phyloP scores from a whole-genome alignment of 1,140 invertebrate species.

The Nomia melanderi region DNA sequence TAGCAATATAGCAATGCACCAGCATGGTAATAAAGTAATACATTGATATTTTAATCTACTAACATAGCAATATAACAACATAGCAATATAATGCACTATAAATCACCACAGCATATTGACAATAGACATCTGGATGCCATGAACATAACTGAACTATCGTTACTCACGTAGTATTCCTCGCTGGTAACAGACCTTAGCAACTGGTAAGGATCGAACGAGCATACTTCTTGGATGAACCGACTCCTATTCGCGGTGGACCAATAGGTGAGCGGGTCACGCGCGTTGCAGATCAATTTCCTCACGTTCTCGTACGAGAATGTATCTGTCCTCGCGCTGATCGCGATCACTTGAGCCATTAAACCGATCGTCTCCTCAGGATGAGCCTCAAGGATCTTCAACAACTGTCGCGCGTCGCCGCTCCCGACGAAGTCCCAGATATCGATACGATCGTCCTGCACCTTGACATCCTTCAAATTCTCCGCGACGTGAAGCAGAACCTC shows the following conservation, averaged over 20 bases:
- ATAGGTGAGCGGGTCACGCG: constrained; percentile 64
- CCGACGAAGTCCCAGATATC: constrained; percentile 71
- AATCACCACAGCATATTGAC: too few species aligned
- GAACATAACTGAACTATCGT: too few species aligned
- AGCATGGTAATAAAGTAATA: too few species aligned
- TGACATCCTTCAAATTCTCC: constrained; percentile 53
- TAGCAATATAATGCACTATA: too few species aligned
- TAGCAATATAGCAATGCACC: too few species aligned
- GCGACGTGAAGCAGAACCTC: constrained; percentile 66
- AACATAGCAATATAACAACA: too few species aligned
- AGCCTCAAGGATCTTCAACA: constrained; percentile 70
- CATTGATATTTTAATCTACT: too few species aligned
- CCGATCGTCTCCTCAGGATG: constrained; percentile 72
- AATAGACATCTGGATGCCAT: too few species aligned
- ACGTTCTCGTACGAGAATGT: constrained; percentile 57
- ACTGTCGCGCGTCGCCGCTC: constrained; percentile 65
- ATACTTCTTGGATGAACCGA: constrained; percentile 69
- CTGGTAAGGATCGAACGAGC: constrained; percentile 72
- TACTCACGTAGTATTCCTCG: constrained; percentile 69
- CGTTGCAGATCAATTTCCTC: constrained; percentile 64
- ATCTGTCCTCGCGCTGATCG: constrained; percentile 48
- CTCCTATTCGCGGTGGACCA: constrained; percentile 64
- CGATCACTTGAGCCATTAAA: constrained; percentile 62
- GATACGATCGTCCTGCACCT: constrained; percentile 52
- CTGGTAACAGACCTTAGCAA: constrained; percentile 69